Percentiles rank a stretch among this genome's conserved stretches.
Conservation (phyloP, 2,888 invertebrate genomes). For the Mycalesis mineus region DNA sequence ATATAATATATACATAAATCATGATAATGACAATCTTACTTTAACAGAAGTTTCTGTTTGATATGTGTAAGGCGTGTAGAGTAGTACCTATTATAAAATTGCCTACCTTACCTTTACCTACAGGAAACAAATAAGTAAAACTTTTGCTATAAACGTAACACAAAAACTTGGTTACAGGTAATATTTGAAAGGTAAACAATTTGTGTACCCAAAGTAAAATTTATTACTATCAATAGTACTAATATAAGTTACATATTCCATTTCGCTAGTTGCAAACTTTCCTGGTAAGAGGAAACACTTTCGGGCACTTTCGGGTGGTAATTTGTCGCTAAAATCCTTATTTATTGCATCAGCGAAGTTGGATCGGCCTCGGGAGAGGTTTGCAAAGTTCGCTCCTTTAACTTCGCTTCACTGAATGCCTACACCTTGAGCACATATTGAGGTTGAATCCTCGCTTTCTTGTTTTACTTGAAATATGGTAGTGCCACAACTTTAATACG, state of each 20-base stretch:
- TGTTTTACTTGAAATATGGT: constrained; percentile 66
- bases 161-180: too few species aligned
- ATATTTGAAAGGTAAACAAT: too few species aligned
- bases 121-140: too few species aligned
- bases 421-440: constrained; percentile 74
- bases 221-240: not conserved
- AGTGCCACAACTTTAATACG: constrained; percentile 55
- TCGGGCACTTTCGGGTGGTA: constrained; percentile 53
- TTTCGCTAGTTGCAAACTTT: constrained; percentile 63
- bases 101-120: too few species aligned
- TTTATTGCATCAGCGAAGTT: constrained; percentile 75
- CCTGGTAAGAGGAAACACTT: constrained; percentile 66
- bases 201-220: not conserved
- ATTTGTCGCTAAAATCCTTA: constrained; percentile 78
- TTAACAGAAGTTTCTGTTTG: too few species aligned
- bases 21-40: too few species aligned
- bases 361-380: constrained; percentile 71
- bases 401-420: constrained; percentile 68
- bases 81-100: too few species aligned
- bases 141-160: too few species aligned
- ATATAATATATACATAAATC: too few species aligned
- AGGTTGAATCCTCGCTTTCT: constrained; percentile 69
- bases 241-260: constrained; percentile 19
- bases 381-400: constrained; percentile 72
- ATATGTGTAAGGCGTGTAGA: too few species aligned